Evolutionary conservation across 2,113 vertebrate species (phyloP), one percentile per base, ranked within the genome.

Genomic region (Agapornis roseicollis): DNA sequence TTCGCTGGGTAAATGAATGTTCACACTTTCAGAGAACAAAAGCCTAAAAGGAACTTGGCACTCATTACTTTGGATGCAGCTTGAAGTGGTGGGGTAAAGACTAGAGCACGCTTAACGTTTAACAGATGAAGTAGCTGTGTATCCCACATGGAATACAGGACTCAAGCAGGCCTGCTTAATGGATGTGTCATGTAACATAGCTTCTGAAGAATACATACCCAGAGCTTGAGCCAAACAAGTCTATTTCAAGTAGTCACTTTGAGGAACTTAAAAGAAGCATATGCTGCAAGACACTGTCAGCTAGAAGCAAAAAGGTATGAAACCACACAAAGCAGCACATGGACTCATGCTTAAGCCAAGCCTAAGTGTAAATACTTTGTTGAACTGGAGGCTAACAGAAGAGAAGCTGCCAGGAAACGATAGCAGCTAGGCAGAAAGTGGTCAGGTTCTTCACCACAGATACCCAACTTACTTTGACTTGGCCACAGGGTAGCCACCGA

Each of bases 391-490:
- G 4, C 46, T 33, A 49, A 12, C 5, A 18, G 66, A 55, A 49
- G 13, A 68, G 44, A 65, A 70, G 66, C 39, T 49, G n/a, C 29
- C 29, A 9, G 69, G 24, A 46, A 42, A 35, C 0, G 16, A 19
- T 0, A 25, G 27, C 50, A 14, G 42, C 56, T 1, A 4, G 46
- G 61, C 37, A 58, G 47, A 16, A 6, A 10, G 1, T 2, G 2
- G 3, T 9, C 22, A 11, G 7, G 71, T 28, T 49, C 46, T 41
- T 52, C 6, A 1, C 17, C 17, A 19, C 12, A 17, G 16, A 9
- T 39, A n/a, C 63, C 53, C 78, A 53, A 1, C 79, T 35, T 4
- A 35, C 41, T 13, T 29, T 41, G 72, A 13, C 28, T 12, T 9
- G 52, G 70, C 46, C 60, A 10, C 14, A 20, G n/a, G 17, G 70